These are phyloP conservation scores for Sesia bembeciformis DNA, from an alignment of 2,888 invertebrate genomes.

Conservation along the genomic window DNA sequence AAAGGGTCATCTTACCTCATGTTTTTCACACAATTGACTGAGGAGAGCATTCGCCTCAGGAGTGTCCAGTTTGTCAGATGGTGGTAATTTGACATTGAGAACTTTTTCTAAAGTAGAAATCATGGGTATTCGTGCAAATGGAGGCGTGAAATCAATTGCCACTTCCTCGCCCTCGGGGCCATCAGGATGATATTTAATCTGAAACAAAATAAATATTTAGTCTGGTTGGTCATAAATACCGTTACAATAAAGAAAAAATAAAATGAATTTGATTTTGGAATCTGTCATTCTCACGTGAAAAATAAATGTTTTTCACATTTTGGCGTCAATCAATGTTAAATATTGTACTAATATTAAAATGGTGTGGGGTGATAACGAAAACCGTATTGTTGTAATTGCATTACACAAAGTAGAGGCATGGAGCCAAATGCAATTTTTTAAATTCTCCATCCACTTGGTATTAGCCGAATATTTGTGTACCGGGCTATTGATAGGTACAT, in stretches of 20 bases:
- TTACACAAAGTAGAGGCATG: too few species aligned
- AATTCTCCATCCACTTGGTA: too few species aligned
- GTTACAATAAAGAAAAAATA: neutral
- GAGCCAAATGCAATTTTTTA: too few species aligned
- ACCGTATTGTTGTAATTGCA: too few species aligned
- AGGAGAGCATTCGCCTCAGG: conserved; percentile 84
- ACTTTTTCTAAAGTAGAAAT: conserved; percentile 90
- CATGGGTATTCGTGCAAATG: conserved; percentile 95
- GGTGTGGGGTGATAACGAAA: too few species aligned
- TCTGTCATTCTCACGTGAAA: too few species aligned
- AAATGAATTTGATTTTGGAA: too few species aligned
- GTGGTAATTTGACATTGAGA: conserved; percentile 83
- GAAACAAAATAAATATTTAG: conserved; percentile 9
- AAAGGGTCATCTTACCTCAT: conserved; percentile 44
- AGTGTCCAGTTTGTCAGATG: conserved; percentile 78
- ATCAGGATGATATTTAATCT: conserved; percentile 91
- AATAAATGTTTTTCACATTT: too few species aligned
- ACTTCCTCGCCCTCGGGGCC: conserved; percentile 86
- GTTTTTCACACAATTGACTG: conserved; percentile 85
- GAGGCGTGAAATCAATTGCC: conserved; percentile 97
- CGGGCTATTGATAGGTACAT: too few species aligned
- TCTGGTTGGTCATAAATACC: neutral
- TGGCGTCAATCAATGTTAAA: too few species aligned
- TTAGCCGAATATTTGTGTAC: too few species aligned
- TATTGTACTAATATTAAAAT: too few species aligned